These are phyloP conservation scores for Hirtodrosophila histrioides DNA, from an alignment of 2,888 invertebrate genomes.

Conservation along the genomic window DNA sequence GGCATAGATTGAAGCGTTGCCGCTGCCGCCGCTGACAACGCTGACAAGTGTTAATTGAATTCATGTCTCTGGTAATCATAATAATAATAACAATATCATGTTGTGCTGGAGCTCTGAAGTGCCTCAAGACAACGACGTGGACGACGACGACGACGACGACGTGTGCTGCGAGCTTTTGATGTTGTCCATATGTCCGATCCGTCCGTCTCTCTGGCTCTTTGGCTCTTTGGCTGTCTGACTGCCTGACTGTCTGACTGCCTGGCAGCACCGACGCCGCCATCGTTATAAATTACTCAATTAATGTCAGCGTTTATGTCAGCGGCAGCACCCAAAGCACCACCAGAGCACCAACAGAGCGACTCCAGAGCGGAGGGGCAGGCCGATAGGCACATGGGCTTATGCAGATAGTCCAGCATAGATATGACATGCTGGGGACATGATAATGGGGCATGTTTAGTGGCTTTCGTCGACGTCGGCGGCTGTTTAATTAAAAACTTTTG, in stretches of 20 bases:
- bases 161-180: slow-evolving; percentile 76
- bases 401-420: slow-evolving; percentile 75
- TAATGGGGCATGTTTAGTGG: slow-evolving; percentile 80
- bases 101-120: slow-evolving; percentile 66
- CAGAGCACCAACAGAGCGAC: slow-evolving; percentile 12
- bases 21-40: slow-evolving; percentile 64
- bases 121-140: slow-evolving; percentile 60
- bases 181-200: slow-evolving; percentile 47
- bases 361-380: slow-evolving; percentile 4
- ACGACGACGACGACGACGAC: slow-evolving; percentile 33
- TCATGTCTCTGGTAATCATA: slow-evolving; percentile 84
- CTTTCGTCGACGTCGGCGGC: slow-evolving; percentile 51
- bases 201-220: slow-evolving; percentile 12
- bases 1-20: slow-evolving; percentile 62
- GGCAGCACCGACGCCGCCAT: slow-evolving; percentile 57
- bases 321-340: slow-evolving; percentile 63
- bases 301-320: slow-evolving; percentile 82
- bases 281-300: slow-evolving; percentile 84
- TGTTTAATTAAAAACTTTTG: slow-evolving; percentile 68
- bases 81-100: slow-evolving; percentile 82
- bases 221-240: too few relatives aligned
- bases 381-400: slow-evolving; percentile 70
- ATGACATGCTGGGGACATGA: slow-evolving; percentile 70
- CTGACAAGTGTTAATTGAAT: slow-evolving; percentile 84
- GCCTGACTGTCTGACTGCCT: slow-evolving; percentile 43